phyloP scores from a whole-genome alignment of 1,140 invertebrate species.

The Cherax quadricarinatus region DNA sequence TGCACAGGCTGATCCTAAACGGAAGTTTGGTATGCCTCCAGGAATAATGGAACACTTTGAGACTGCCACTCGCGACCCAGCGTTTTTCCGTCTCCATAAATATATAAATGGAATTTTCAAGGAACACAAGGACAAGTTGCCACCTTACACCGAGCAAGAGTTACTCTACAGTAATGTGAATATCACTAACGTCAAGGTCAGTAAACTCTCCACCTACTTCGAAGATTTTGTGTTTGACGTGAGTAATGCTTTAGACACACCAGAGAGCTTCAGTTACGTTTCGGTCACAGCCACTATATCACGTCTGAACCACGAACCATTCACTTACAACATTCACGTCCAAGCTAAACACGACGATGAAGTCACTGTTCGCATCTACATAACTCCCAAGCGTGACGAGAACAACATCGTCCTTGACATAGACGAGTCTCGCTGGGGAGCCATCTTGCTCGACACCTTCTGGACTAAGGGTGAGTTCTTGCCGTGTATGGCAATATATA shows the following conservation, averaged over 20 bases:
- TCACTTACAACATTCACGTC: slow-evolving; percentile 80
- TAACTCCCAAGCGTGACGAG: slow-evolving; percentile 80
- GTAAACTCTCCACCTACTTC: slow-evolving; percentile 80
- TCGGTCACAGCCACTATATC: slow-evolving; percentile 78
- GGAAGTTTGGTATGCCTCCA: slow-evolving; percentile 72
- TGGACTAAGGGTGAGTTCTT: slow-evolving; percentile 66
- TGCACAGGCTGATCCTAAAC: slow-evolving; percentile 73
- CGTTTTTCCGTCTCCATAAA: slow-evolving; percentile 75
- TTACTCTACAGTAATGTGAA: slow-evolving; percentile 59
- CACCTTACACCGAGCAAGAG: slow-evolving; percentile 80
- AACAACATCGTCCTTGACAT: slow-evolving; percentile 78
- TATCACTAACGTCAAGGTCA: slow-evolving; percentile 45
- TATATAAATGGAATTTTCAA: slow-evolving; percentile 75
- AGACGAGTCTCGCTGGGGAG: slow-evolving; percentile 80
- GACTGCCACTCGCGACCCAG: slow-evolving; percentile 74
- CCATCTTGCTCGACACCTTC: slow-evolving; percentile 83
- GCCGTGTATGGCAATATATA: background rate
- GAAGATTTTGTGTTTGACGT: slow-evolving; percentile 79
- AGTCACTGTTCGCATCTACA: slow-evolving; percentile 80
- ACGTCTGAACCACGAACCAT: slow-evolving; percentile 83
- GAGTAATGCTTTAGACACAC: slow-evolving; percentile 77
- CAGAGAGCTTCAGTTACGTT: slow-evolving; percentile 70
- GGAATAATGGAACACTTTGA: slow-evolving; percentile 70
- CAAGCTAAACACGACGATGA: slow-evolving; percentile 78
- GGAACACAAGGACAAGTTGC: slow-evolving; percentile 80